Evolutionary conservation across 2,888 invertebrate genomes (phyloP), one percentile per base, ranked within the genome.

Genomic region (Auanema freiburgensis): DNA sequence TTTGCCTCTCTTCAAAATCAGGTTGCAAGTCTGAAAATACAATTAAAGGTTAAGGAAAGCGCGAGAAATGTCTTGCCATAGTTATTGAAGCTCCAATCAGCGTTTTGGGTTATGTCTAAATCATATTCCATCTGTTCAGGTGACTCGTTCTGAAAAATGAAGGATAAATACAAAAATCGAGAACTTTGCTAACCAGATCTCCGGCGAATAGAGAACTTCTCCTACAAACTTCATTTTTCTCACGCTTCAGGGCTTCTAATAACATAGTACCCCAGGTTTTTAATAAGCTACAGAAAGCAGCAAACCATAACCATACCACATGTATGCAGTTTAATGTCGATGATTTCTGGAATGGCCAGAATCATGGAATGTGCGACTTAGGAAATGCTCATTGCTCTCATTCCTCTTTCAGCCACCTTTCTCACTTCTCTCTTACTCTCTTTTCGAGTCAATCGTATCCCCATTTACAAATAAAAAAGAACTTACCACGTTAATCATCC

Each of bases 401-500:
- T 10, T 46, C 46, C 6, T 5, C 6, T 46, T 46, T 46, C 46
- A 46, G 4, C 46, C 46, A 18, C 3, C 18, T 10, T 6, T 10
- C 33, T 33, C 8, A n/a, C n/a, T n/a, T n/a, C n/a, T n/a, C n/a
- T n/a, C n/a, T n/a, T n/a, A n/a, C n/a, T n/a, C n/a, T n/a, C n/a
- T n/a, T n/a, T n/a, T n/a, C n/a, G n/a, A n/a, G n/a, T n/a, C n/a
- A n/a, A n/a, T n/a, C n/a, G n/a, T n/a, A 33, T 33, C 33, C 33
- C 33, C 4, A 33, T 33, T 33, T 33, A 3, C 18, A 21, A 46
- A 46, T 46, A 46, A 5, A 46, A 46, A 33, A 21, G 2, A 21
- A 33, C 62, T 51, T 1, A 62, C 62, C 41, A 62, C 24, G 50
- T 62, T 52, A 50, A 57, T 50, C 10, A 57, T 53, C 16, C 40